Conservation (phyloP, 2,113 vertebrate genomes). For the Coptodon bakossiorum region DNA sequence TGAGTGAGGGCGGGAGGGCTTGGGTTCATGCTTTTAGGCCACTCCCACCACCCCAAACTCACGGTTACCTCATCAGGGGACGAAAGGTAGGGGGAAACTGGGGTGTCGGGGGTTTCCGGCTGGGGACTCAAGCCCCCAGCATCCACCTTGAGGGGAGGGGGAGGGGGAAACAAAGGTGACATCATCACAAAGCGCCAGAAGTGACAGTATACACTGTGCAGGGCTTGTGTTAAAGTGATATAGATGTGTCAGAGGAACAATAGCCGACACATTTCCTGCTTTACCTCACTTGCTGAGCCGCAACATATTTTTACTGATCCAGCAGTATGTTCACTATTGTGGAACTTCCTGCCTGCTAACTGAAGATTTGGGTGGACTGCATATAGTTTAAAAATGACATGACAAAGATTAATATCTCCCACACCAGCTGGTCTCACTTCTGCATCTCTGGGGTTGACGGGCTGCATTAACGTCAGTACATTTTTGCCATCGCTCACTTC, state of each 20-base stretch:
- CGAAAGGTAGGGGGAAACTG: conserved; percentile 58
- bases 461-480: not conserved
- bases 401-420: not conserved
- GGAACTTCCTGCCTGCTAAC: conserved; percentile 10
- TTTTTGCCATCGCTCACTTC: not conserved
- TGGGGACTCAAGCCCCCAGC: conserved; percentile 62
- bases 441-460: conserved; percentile 7
- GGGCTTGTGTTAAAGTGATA: not conserved
- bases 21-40: conserved; percentile 31
- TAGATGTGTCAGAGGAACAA: not conserved
- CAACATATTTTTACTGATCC: conserved; percentile 12
- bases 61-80: conserved; percentile 73
- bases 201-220: conserved; percentile 11
- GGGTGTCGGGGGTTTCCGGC: conserved; percentile 66
- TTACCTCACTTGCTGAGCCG: not conserved
- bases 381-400: not conserved
- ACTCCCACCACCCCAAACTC: not conserved
- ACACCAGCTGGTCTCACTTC: conserved; percentile 54
- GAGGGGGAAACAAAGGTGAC: conserved; percentile 55
- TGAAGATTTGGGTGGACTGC: not conserved
- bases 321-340: conserved; percentile 1
- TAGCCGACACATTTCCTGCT: conserved; percentile 32
- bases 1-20: not conserved
- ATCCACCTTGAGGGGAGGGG: conserved; percentile 65
- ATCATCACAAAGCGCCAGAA: conserved; percentile 48